Evolutionary conservation across 1,140 invertebrate genomes (phyloP).

Genomic region (Drosophila pallidifrons): DNA sequence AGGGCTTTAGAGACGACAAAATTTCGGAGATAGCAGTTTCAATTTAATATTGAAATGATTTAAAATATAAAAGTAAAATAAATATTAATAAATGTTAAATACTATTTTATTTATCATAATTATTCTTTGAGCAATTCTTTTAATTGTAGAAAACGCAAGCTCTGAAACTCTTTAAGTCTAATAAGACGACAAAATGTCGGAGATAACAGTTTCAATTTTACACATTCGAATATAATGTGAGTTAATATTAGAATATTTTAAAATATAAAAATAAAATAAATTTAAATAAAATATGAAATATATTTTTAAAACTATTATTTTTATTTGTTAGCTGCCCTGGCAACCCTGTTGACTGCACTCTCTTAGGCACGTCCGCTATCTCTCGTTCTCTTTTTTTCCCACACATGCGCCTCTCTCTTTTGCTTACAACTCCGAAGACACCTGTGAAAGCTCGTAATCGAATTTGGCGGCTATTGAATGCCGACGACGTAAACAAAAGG

Average conservation of each 20-base stretch:
- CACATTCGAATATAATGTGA: not conserved
- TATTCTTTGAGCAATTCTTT: conserved; percentile 17
- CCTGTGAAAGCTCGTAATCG: conserved; percentile 62
- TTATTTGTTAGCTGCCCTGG: not conserved
- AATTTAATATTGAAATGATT: not conserved
- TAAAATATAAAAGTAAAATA: not conserved
- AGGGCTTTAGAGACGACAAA: not conserved
- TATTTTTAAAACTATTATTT: not conserved
- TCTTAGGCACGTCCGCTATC: conserved; percentile 21
- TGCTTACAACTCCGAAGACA: conserved; percentile 52
- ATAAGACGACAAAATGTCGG: not conserved
- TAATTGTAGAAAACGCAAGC: not conserved
- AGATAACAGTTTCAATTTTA: not conserved
- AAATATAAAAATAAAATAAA: not conserved
- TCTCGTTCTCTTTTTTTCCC: conserved; percentile 1
- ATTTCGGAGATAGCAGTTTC: not conserved
- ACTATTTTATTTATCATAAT: not conserved
- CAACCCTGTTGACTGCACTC: conserved; percentile 44
- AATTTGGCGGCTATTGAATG: conserved; percentile 39
- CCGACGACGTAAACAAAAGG: conserved; percentile 61
- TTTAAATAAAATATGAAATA: not conserved
- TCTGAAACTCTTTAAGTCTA: not conserved
- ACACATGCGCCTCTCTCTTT: conserved; percentile 39
- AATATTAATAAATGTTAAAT: not conserved
- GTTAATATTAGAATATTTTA: not conserved